Percentiles rank a stretch among this genome's conserved stretches.
phyloP scores from a whole-genome alignment of 2,113 vertebrate species.

The Prunella himalayana region DNA sequence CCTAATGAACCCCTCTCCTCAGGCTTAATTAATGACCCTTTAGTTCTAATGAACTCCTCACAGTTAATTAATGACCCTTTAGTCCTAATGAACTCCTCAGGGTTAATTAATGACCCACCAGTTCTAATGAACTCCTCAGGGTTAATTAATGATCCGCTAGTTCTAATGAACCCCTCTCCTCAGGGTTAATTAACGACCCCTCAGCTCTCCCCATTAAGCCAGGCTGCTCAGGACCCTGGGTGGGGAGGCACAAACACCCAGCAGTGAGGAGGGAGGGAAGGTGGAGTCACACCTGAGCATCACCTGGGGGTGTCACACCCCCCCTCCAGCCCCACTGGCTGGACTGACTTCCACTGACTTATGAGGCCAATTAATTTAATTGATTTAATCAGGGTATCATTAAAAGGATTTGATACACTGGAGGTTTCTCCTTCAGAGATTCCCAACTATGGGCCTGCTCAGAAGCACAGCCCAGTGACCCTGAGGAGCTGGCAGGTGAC shows the following conservation, averaged over 20 bases:
- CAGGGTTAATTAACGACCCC: neutral
- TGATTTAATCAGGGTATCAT: neutral
- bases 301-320: neutral
- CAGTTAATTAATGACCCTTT: rapidly evolving
- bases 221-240: neutral
- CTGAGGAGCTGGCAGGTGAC: neutral
- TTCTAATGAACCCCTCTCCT: neutral
- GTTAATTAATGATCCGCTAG: neutral
- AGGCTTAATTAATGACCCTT: rapidly evolving
- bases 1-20: neutral
- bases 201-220: no score
- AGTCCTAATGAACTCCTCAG: neutral
- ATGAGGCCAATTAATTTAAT: neutral
- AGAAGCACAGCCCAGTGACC: neutral
- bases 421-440: neutral
- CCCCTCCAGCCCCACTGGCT: neutral
- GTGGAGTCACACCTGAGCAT: neutral
- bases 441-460: neutral
- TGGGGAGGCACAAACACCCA: neutral
- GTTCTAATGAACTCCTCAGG: no score
- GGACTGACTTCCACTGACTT: neutral
- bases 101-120: rapidly evolving
- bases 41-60: neutral
- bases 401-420: neutral
- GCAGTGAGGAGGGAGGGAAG: neutral